Conservation (phyloP, 1,140 invertebrate species). For the Sinella curviseta region DNA sequence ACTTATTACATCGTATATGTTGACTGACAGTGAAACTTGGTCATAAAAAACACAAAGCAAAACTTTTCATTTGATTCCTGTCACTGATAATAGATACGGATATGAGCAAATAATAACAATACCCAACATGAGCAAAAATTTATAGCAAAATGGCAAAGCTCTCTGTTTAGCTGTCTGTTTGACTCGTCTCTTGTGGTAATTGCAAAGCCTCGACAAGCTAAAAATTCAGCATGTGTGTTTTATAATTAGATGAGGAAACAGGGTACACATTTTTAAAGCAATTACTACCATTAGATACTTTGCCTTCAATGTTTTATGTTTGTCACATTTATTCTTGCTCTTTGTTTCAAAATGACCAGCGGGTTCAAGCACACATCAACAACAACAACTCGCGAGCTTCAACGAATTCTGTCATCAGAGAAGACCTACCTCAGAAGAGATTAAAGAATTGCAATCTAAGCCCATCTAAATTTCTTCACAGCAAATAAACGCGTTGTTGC, state of each 20-base stretch:
- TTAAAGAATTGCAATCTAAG: no score
- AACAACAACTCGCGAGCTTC: no score
- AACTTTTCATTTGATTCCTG: conserved; percentile 21
- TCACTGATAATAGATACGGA: conserved; percentile 26
- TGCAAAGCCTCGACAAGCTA: no score
- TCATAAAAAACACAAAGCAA: neutral
- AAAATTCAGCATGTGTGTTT: neutral
- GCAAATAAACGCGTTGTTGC: conserved; percentile 1
- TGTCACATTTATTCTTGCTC: neutral
- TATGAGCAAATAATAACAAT: conserved; percentile 16
- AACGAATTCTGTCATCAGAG: no score
- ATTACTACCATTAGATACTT: neutral
- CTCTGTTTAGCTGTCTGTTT: no score
- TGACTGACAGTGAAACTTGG: neutral
- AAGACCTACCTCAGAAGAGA: no score
- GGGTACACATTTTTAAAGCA: neutral
- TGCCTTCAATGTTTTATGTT: neutral
- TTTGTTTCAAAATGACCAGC: neutral
- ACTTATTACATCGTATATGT: neutral
- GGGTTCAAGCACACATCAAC: no score
- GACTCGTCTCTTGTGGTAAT: no score
- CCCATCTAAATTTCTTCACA: no score
- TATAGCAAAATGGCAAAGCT: no score
- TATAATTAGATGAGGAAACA: neutral
- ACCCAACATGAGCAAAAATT: neutral